Evolutionary conservation across 2,113 vertebrate species (phyloP), one percentile per base, ranked within the genome.

Genomic region (Colius striatus): DNA sequence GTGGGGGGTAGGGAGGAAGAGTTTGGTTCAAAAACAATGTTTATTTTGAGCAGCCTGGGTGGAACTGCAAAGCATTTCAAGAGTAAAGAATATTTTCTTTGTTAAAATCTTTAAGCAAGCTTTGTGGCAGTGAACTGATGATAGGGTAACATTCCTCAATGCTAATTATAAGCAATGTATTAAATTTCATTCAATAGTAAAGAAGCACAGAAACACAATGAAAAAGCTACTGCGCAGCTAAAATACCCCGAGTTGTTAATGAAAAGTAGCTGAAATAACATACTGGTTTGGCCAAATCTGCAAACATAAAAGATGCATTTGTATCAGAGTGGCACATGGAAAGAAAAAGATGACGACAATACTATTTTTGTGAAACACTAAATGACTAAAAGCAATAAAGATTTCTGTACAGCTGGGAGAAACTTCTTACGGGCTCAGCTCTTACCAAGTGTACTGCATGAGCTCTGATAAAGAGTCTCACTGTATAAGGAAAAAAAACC

Each of bases 191-290:
- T 95, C 86, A 95, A 73, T 83, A 95, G 84, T 85, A 91, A 96
- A 97, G 79, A 15, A 85, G 66, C 70, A 43, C 10, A 79, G 87
- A 84, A 96, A 66, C 84, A 95, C 72, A 97, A 95, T 63, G 90
- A 95, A 91, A 96, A 95, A 96, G 23, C 92, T 89, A 94, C 68
- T 80, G 88, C 55, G 3, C 76, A 91, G 92, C 95, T 95, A 94
- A 96, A 97, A 90, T 72, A 91, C 79, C 79, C 61, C 76, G 78
- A 93, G 91, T 91, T 92, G 78, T 95, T 96, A 95, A 96, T 97
- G 94, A 94, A 96, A 96, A 96, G 51, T 90, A 87, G 89, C 91
- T 97, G 89, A 96, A 96, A 96, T 90, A 97, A 95, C 84, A 93
- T 66, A 87, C 76, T 84, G 78, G 45, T 73, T 91, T 84, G 87